Percentiles rank a stretch among this genome's conserved stretches.
Evolutionary conservation across 2,888 invertebrate genomes (phyloP).

Genomic region (Hemicrepidius hirtus): DNA sequence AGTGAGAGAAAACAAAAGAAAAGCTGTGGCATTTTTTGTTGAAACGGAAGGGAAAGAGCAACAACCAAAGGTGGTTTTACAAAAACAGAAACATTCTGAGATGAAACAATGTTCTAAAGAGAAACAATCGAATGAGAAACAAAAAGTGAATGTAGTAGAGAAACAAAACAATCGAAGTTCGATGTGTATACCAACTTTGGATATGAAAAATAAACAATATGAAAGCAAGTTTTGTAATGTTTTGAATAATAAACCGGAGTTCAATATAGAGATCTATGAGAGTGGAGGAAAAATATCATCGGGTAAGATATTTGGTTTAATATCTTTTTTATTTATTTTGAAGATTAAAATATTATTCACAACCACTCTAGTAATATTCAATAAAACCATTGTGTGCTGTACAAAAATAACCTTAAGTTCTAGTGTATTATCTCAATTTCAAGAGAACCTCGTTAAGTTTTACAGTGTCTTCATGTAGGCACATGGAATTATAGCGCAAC

Average conservation of each 20-base stretch:
- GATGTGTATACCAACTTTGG: conserved; percentile 76
- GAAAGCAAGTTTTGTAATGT: conserved; percentile 72
- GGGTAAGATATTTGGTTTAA: conserved; percentile 23
- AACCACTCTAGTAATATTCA: too few species aligned
- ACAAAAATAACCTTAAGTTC: too few species aligned
- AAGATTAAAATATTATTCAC: too few species aligned
- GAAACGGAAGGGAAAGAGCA: conserved; percentile 58
- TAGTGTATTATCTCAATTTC: too few species aligned
- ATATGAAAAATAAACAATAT: conserved; percentile 75
- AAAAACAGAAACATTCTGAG: background rate
- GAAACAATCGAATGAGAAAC: conserved; percentile 19
- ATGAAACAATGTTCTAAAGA: background rate
- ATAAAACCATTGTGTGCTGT: too few species aligned
- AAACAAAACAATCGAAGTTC: conserved; percentile 69
- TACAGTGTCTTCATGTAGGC: too few species aligned
- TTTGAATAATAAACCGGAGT: conserved; percentile 70
- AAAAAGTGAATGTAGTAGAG: conserved; percentile 25
- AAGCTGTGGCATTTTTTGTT: conserved; percentile 68
- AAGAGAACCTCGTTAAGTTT: too few species aligned
- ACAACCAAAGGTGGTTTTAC: background rate
- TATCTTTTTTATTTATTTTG: too few species aligned
- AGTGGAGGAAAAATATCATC: conserved; percentile 54
- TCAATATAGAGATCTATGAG: conserved; percentile 66
- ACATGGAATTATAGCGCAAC: too few species aligned
- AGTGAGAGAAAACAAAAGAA: conserved; percentile 54